Evolutionary conservation across 2,888 invertebrate species (phyloP).

Genomic region (Allophyes oxyacanthae): DNA sequence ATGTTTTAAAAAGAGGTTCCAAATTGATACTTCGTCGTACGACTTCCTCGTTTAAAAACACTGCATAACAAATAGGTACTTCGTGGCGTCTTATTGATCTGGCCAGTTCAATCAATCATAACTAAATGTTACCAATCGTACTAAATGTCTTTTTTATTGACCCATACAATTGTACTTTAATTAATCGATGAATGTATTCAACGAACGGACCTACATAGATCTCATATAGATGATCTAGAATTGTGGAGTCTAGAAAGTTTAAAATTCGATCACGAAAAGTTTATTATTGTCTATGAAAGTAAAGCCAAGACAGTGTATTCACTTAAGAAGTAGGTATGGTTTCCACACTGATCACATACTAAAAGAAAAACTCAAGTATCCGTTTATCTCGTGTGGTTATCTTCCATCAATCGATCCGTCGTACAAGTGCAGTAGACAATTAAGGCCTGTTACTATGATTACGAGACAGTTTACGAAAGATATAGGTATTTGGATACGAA

Average conservation of each 20-base stretch:
- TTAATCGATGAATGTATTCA: slow-evolving; percentile 57
- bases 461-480: neutral
- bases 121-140: slow-evolving; percentile 65
- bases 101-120: slow-evolving; percentile 64
- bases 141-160: slow-evolving; percentile 77
- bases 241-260: neutral
- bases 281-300: too few relatives aligned
- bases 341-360: neutral
- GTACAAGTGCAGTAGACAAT: slow-evolving; percentile 43
- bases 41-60: slow-evolving; percentile 33
- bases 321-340: neutral
- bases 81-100: slow-evolving; percentile 32
- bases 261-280: too few relatives aligned
- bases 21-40: slow-evolving; percentile 14
- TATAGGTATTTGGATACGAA: neutral
- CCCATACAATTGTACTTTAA: slow-evolving; percentile 72
- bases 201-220: slow-evolving; percentile 17
- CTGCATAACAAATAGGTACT: slow-evolving; percentile 15
- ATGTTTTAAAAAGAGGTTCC: slow-evolving; percentile 17
- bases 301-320: neutral
- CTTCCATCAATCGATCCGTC: slow-evolving; percentile 23
- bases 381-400: slow-evolving; percentile 18
- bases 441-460: slow-evolving; percentile 5
- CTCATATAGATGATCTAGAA: slow-evolving; percentile 22
- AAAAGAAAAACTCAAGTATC: slow-evolving; percentile 9